A percentile compares a stretch with the other conserved stretches of the same genome.
phyloP scores from a whole-genome alignment of 2,888 invertebrate species.

The Cyclophora punctaria region DNA sequence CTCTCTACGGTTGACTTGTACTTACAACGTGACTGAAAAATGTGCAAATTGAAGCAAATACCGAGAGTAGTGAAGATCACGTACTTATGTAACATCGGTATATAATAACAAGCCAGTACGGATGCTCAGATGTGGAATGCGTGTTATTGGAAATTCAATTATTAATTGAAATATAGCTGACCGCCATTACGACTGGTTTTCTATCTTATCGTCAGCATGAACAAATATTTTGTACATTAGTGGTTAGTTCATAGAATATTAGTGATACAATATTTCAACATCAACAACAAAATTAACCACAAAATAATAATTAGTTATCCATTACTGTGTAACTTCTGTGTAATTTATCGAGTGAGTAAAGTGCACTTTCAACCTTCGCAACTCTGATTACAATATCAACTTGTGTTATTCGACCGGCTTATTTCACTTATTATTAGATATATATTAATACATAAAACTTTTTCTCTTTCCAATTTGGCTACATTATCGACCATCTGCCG shows the following conservation, averaged over 20 bases:
- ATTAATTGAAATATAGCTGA: no score
- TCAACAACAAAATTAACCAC: no score
- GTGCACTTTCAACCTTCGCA: conserved; percentile 2
- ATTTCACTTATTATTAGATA: conserved; percentile 21
- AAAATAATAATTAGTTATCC: no score
- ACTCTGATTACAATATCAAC: no score
- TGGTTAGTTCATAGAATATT: no score
- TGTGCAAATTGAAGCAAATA: background rate
- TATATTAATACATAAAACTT: conserved; percentile 29
- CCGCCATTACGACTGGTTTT: no score
- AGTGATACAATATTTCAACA: no score
- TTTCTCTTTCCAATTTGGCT: conserved; percentile 38
- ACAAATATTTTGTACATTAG: no score
- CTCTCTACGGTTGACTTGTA: background rate
- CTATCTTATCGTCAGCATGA: no score
- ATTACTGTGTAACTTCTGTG: background rate
- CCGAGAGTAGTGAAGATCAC: conserved; percentile 11
- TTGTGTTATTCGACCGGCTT: conserved; percentile 19
- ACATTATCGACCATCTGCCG: conserved; percentile 49
- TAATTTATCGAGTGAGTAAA: background rate
- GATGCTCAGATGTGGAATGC: no score
- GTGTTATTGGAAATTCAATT: no score
- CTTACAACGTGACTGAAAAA: conserved; percentile 2
- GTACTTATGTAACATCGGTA: conserved; percentile 1
- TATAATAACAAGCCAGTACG: no score